These are phyloP conservation scores for Meloidogyne hapla DNA, from an alignment of 1,140 invertebrate genomes.

Conservation along the genomic window DNA sequence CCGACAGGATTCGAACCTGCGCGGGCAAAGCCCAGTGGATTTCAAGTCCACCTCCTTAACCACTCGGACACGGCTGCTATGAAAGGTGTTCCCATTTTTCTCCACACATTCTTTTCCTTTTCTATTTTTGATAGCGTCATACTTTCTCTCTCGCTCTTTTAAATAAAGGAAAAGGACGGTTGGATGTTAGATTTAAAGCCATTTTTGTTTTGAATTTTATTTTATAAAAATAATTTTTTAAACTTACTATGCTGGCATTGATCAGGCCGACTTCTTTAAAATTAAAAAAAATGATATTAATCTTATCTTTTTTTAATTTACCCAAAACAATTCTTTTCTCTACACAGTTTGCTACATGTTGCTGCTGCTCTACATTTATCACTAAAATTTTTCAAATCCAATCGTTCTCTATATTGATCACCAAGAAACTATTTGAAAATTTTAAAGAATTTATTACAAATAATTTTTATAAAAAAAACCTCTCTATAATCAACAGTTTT, in stretches of 20 bases:
- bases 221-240: neutral
- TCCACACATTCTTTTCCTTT: neutral
- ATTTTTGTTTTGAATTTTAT: no score
- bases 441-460: constrained; percentile 29
- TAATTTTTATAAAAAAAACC: constrained; percentile 5
- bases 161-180: no score
- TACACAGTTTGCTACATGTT: constrained; percentile 27
- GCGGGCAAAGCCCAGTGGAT: constrained; percentile 28
- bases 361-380: constrained; percentile 7
- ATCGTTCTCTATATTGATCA: neutral
- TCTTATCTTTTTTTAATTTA: neutral
- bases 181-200: no score
- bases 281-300: neutral
- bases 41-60: constrained; percentile 28
- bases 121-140: neutral
- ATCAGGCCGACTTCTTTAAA: neutral
- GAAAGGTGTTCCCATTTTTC: neutral
- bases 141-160: no score
- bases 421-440: constrained; percentile 22
- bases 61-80: neutral
- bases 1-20: constrained; percentile 33
- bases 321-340: constrained; percentile 37
- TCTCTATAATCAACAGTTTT: neutral
- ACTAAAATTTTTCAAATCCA: constrained; percentile 8
- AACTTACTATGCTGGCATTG: constrained; percentile 38